Conservation (phyloP, 1,140 invertebrate genomes). For the Bombus superbus region DNA sequence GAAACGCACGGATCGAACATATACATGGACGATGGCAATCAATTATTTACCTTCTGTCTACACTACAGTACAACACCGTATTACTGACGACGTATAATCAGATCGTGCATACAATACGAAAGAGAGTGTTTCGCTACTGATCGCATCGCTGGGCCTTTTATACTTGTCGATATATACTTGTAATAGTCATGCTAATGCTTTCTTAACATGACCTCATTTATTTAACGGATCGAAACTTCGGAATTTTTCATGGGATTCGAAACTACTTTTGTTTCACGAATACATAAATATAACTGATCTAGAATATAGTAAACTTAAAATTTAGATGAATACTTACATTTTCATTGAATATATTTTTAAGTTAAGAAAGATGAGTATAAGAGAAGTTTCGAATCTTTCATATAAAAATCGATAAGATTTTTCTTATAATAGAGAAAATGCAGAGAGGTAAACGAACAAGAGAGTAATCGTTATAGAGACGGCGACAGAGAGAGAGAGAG, state of each 20-base stretch:
- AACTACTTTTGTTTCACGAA: constrained; percentile 3
- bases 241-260: not conserved
- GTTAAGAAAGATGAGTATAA: not conserved
- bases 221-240: not conserved
- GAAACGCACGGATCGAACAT: constrained; percentile 49
- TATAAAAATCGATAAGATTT: not conserved
- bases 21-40: constrained; percentile 35
- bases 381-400: not conserved
- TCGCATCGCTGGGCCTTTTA: not conserved
- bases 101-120: constrained; percentile 4
- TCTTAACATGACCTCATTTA: not conserved
- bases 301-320: not conserved
- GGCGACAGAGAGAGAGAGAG: not conserved
- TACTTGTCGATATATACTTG: not conserved
- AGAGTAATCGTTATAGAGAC: too few relatives aligned
- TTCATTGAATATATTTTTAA: too few relatives aligned
- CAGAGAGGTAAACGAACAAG: not conserved
- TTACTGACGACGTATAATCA: constrained; percentile 19
- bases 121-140: not conserved
- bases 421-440: too few relatives aligned
- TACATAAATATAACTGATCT: not conserved
- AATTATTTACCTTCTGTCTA: constrained; percentile 18
- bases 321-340: not conserved
- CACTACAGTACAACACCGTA: not conserved
- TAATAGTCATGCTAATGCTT: not conserved